Evolutionary conservation across 2,797 vertebrate species (phyloP).

Genomic region (Yasuhikotakia modesta): DNA sequence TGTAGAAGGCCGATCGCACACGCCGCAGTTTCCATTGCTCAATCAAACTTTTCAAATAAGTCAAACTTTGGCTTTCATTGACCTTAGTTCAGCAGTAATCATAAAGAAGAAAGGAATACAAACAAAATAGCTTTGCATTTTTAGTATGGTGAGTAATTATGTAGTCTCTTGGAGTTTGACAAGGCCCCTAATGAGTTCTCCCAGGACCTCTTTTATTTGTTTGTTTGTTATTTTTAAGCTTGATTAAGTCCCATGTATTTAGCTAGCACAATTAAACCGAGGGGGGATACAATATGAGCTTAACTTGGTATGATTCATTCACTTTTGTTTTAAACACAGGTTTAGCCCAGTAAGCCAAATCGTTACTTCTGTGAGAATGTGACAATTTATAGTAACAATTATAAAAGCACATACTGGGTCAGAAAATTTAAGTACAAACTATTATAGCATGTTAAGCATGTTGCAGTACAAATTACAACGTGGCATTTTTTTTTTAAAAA

Average conservation of each 20-base stretch:
- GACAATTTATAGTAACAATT: not conserved
- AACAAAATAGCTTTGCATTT: slow-evolving; percentile 82
- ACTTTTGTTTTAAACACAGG: slow-evolving; percentile 67
- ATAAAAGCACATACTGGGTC: not conserved
- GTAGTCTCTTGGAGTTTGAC: slow-evolving; percentile 85
- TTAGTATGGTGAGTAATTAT: slow-evolving; percentile 84
- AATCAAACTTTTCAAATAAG: slow-evolving; percentile 75
- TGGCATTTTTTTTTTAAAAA: not conserved
- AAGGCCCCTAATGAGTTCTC: slow-evolving; percentile 86
- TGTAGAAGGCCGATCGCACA: slow-evolving; percentile 24
- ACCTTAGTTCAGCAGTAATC: slow-evolving; percentile 84
- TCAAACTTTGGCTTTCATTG: slow-evolving; percentile 73
- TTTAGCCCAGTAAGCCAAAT: slow-evolving; percentile 53
- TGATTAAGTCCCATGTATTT: slow-evolving; percentile 85
- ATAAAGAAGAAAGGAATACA: slow-evolving; percentile 71
- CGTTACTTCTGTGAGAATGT: slow-evolving; percentile 35
- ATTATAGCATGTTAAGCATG: not conserved
- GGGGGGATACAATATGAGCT: slow-evolving; percentile 70
- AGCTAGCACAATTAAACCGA: slow-evolving; percentile 80
- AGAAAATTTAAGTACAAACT: not conserved
- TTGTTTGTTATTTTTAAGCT: slow-evolving; percentile 85
- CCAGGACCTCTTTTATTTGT: slow-evolving; percentile 83
- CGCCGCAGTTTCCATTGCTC: slow-evolving; percentile 64
- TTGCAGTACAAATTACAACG: not conserved
- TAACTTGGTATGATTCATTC: slow-evolving; percentile 70